Evolutionary conservation across 2,888 invertebrate species (phyloP), one percentile per base, ranked within the genome.

Genomic region (Colletes collaris): DNA sequence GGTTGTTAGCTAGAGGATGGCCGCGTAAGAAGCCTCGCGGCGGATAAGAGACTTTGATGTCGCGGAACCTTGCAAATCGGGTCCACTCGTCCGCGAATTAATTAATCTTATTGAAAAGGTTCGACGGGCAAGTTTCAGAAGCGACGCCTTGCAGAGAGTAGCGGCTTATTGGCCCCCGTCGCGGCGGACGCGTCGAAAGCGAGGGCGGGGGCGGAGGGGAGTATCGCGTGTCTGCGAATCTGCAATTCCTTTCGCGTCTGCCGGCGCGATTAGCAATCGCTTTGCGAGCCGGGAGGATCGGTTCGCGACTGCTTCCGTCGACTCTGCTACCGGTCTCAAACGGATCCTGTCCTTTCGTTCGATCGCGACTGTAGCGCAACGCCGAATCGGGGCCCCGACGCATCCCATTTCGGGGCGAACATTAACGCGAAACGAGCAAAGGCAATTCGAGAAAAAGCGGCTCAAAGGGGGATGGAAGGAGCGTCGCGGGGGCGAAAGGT

Each of bases 341-440:
- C 63, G 67, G 52, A n/a, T 49, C 19, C 27, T 27, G 44, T 50
- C 59, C 55, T 27, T 62, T 44, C 13, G 6, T 35, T 3, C 64
- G 60, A 69, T 62, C 49, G 55, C 71, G 60, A 37, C 13, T 13
- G 52, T 0, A 27, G 1, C 35, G 8, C 35, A 3, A 11, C 58
- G 65, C 0, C n/a, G 70, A 37, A 62, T 63, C 49, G 49, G n/a
- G 55, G 65, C 71, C 40, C 7, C 6, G 40, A 7, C 40, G 69
- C 63, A 63, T 80, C 83, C 70, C 72, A 71, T 81, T 78, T 83
- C 70, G 63, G 58, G 70, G 77, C 75, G 74, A 82, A 79, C 75
- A 74, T 77, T 82, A 64, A 76, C 82, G 66, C 77, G 82, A 85
- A 82, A 80, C 66, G 86, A 67, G 78, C 76, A 81, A 81, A 75